Percentiles rank a stretch among this genome's conserved stretches.
Evolutionary conservation across 2,113 vertebrate species (phyloP).

Genomic region (Oceanites oceanicus): DNA sequence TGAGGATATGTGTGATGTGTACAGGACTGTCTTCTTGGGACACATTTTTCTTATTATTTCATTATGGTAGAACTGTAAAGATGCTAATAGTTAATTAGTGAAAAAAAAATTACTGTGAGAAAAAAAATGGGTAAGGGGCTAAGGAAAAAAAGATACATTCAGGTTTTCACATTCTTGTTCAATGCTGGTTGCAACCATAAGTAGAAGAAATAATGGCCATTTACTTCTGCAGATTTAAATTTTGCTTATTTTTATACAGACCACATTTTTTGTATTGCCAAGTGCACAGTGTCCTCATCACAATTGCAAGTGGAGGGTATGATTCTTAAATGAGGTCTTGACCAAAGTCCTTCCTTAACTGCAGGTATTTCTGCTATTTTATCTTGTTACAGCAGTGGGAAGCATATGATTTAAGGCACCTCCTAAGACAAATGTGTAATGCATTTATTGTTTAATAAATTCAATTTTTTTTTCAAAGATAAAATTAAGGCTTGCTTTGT

Average conservation of each 20-base stretch:
- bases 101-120: background rate
- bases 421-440: background rate
- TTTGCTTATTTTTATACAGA: background rate
- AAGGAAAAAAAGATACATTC: background rate
- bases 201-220: background rate
- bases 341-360: background rate
- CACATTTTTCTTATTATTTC: background rate
- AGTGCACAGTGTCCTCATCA: accelerated
- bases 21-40: too few species aligned
- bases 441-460: background rate
- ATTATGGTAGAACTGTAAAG: background rate
- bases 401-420: background rate
- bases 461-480: background rate
- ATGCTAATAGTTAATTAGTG: background rate
- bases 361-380: background rate
- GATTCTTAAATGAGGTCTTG: background rate
- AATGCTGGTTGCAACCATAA: background rate
- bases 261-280: background rate
- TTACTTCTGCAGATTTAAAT: background rate
- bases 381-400: background rate
- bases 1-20: background rate
- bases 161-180: background rate
- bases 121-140: background rate
- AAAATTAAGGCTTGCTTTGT: background rate
- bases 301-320: background rate